Evolutionary conservation across 2,113 vertebrate species (phyloP).

Genomic region (Heptranchias perlo): DNA sequence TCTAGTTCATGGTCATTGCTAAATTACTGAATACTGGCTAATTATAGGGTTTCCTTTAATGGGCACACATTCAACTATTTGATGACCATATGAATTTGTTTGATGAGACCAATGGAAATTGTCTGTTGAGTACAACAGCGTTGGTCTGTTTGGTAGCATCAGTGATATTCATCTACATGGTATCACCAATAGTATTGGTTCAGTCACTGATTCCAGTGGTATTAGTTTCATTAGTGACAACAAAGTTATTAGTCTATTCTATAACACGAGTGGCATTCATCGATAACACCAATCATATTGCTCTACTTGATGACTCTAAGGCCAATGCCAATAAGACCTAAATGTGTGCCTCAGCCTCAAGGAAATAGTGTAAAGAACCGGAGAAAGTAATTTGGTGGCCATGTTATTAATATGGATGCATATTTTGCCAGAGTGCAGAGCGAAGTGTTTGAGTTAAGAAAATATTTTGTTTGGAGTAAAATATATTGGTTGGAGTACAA

Average conservation of each 20-base stretch:
- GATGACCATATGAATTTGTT: not conserved
- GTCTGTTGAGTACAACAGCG: not conserved
- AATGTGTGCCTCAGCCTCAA: not conserved
- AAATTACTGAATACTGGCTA: not conserved
- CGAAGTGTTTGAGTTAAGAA: not conserved
- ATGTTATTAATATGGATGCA: not conserved
- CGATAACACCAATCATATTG: not conserved
- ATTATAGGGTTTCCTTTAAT: not conserved
- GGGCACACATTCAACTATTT: not conserved
- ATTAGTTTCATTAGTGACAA: not conserved
- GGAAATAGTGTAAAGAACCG: not conserved
- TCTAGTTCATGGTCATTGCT: not conserved
- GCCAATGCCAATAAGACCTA: not conserved
- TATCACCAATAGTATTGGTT: not conserved
- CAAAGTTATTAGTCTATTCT: not conserved
- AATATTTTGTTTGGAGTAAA: too few relatives aligned
- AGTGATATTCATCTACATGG: not conserved
- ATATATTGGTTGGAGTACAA: too few relatives aligned
- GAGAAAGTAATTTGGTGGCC: not conserved
- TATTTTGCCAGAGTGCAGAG: not conserved
- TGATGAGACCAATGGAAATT: not conserved
- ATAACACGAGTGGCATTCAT: not conserved
- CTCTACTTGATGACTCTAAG: not conserved
- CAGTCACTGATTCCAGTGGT: not conserved
- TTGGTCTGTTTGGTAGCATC: not conserved